Conservation (phyloP, 2,797 vertebrate genomes). For the Pangasius macronema region DNA sequence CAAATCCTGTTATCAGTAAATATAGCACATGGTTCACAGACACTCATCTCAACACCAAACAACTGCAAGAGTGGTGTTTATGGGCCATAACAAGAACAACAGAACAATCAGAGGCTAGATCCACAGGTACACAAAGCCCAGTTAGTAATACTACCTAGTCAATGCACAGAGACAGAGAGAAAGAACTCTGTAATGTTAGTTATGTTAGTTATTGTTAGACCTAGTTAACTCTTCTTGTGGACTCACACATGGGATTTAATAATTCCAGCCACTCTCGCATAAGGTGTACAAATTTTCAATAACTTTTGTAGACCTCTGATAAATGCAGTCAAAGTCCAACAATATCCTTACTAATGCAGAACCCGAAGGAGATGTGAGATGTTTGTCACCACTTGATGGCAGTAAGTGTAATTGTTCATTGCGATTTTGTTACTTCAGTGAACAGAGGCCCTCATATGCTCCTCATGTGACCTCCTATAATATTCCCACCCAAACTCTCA, state of each 20-base stretch:
- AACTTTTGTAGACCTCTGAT: neutral
- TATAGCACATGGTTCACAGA: constrained; percentile 67
- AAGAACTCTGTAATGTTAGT: neutral
- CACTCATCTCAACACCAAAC: constrained; percentile 49
- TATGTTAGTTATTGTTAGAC: neutral
- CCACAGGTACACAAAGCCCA: constrained; percentile 72
- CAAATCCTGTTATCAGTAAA: constrained; percentile 84
- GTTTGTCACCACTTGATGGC: constrained; percentile 27
- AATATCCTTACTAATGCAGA: neutral
- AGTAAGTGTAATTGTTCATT: constrained; percentile 32
- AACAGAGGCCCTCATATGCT: constrained; percentile 27
- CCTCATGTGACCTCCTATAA: constrained; percentile 52
- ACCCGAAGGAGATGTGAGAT: neutral
- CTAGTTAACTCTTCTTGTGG: neutral
- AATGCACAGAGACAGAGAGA: constrained; percentile 47
- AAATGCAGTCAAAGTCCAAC: neutral
- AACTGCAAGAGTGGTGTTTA: constrained; percentile 67
- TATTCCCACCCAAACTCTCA: constrained; percentile 73
- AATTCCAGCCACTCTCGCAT: neutral
- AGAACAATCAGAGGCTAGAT: constrained; percentile 76
- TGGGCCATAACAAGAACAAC: constrained; percentile 72
- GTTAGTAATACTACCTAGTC: constrained; percentile 67
- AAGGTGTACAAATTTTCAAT: no score
- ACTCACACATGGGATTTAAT: neutral
- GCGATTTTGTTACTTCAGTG: constrained; percentile 22